Evolutionary conservation across 2,113 vertebrate genomes (phyloP).

Genomic region (Pantherophis guttatus): DNA sequence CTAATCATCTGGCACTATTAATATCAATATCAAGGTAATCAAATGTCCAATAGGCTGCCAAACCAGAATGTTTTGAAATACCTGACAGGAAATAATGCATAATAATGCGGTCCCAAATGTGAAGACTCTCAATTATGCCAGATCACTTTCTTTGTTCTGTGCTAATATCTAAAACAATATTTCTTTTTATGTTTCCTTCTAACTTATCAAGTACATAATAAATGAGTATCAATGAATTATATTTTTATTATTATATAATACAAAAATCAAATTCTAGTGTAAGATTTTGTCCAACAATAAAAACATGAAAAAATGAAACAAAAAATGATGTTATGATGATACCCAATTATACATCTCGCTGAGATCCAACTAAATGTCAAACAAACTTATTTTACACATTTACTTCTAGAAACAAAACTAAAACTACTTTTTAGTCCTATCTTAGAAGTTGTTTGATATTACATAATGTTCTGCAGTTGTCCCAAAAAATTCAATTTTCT

Average conservation of each 20-base stretch:
- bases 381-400: background rate
- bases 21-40: constrained; percentile 13
- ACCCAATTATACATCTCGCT: background rate
- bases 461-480: background rate
- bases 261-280: constrained; percentile 10
- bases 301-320: background rate
- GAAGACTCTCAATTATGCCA: constrained; percentile 4
- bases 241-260: constrained; percentile 32
- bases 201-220: constrained; percentile 16
- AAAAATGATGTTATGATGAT: background rate
- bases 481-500: background rate
- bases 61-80: background rate
- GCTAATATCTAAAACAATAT: background rate
- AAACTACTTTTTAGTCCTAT: background rate
- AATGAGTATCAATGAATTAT: background rate
- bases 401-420: background rate
- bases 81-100: constrained; percentile 1
- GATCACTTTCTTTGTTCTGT: background rate
- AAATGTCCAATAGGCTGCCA: background rate
- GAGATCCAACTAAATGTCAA: constrained; percentile 8
- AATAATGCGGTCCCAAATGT: background rate
- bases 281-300: background rate
- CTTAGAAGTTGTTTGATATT: background rate
- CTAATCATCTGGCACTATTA: background rate
- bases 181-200: constrained; percentile 21